Conservation (phyloP, 2,888 invertebrate genomes). For the Sarcophaga rosellei region DNA sequence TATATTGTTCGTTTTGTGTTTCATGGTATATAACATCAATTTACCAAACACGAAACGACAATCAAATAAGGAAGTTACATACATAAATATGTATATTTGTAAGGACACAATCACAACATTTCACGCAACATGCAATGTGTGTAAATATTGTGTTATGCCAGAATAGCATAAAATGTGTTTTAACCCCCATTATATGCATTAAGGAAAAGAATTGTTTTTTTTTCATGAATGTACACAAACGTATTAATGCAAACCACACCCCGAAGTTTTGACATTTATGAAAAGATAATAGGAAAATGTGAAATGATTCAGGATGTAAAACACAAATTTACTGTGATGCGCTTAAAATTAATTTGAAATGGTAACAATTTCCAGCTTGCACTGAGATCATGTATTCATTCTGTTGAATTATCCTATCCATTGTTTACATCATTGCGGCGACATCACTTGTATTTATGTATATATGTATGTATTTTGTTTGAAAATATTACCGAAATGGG, state of each 20-base stretch:
- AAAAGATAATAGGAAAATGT: slow-evolving; percentile 53
- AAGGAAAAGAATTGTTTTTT: not conserved
- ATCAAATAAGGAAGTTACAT: slow-evolving; percentile 50
- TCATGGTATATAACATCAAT: slow-evolving; percentile 23
- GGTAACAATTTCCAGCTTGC: slow-evolving; percentile 32
- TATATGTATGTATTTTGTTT: not conserved
- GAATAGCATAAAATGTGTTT: slow-evolving; percentile 24
- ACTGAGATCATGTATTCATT: slow-evolving; percentile 5
- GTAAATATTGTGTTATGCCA: slow-evolving; percentile 38
- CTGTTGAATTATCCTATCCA: slow-evolving; percentile 24
- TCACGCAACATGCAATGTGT: slow-evolving; percentile 54
- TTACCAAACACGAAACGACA: slow-evolving; percentile 32
- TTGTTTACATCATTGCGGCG: slow-evolving; percentile 8
- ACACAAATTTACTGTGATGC: slow-evolving; percentile 47
- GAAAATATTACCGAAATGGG: not conserved
- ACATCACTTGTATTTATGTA: not conserved
- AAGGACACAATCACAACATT: slow-evolving; percentile 49
- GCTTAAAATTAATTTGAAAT: slow-evolving; percentile 49
- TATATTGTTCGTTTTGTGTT: not conserved
- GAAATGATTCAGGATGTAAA: slow-evolving; percentile 37
- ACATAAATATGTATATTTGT: too few relatives aligned
- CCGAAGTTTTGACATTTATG: slow-evolving; percentile 57
- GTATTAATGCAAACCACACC: slow-evolving; percentile 33
- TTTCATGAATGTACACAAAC: not conserved
- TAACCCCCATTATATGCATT: slow-evolving; percentile 40